Conservation (phyloP, 2,888 invertebrate species). For the Carterocephalus palaemon region DNA sequence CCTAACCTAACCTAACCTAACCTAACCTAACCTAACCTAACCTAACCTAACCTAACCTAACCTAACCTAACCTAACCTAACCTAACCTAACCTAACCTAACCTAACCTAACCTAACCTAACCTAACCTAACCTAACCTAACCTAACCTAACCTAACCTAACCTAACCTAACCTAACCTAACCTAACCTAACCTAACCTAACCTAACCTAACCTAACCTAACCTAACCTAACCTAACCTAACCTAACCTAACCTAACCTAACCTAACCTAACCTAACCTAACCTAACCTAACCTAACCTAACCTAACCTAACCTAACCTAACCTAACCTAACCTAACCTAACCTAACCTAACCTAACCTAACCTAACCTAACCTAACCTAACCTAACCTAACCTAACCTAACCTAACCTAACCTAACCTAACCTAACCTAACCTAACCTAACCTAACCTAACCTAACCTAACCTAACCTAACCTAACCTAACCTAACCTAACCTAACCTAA, state of each 20-base stretch:
- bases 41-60: too few relatives aligned
- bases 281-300: not conserved
- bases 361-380: constrained; percentile 28
- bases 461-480: constrained; percentile 29
- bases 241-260: constrained; percentile 26
- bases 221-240: constrained; percentile 28
- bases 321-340: constrained; percentile 21
- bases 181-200: constrained; percentile 23
- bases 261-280: constrained; percentile 18
- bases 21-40: too few relatives aligned
- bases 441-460: constrained; percentile 27
- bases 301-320: not conserved
- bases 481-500: constrained; percentile 30
- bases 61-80: too few relatives aligned
- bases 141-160: constrained; percentile 23
- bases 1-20: too few relatives aligned
- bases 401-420: constrained; percentile 31
- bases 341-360: constrained; percentile 34
- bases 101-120: too few relatives aligned
- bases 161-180: constrained; percentile 12
- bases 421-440: constrained; percentile 32
- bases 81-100: too few relatives aligned
- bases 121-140: constrained; percentile 26
- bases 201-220: constrained; percentile 26
- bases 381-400: constrained; percentile 28